phyloP scores from a whole-genome alignment of 2,113 vertebrate species.

The Mobula hypostoma region DNA sequence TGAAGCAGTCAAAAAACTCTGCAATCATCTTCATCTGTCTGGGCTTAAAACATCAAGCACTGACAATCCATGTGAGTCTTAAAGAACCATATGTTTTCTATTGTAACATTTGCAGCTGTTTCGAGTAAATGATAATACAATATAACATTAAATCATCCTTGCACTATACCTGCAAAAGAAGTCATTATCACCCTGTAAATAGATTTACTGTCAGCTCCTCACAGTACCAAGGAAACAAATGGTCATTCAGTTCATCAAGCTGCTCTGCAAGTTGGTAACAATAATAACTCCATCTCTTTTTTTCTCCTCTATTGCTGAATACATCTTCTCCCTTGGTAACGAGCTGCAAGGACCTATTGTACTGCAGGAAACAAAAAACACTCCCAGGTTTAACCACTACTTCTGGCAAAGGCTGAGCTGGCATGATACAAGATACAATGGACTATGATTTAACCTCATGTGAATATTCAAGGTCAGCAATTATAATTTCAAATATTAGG shows the following conservation, averaged over 20 bases:
- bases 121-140: slow-evolving; percentile 22
- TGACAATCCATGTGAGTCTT: neutral
- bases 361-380: no score
- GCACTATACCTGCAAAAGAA: neutral
- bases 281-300: neutral
- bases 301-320: neutral
- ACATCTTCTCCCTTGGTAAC: neutral
- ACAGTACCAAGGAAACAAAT: neutral
- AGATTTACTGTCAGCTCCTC: slow-evolving; percentile 14
- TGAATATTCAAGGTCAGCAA: no score
- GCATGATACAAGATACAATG: no score
- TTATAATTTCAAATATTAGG: no score
- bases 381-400: no score
- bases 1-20: slow-evolving; percentile 32
- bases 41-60: slow-evolving; percentile 27
- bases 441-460: no score
- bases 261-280: neutral
- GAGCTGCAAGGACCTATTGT: neutral
- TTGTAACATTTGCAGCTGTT: slow-evolving; percentile 18
- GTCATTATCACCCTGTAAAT: slow-evolving; percentile 15
- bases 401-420: no score
- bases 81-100: slow-evolving; percentile 23
- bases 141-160: slow-evolving; percentile 22
- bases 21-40: slow-evolving; percentile 29
- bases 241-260: neutral